Evolutionary conservation across 2,113 vertebrate species (phyloP), one percentile per base, ranked within the genome.

Genomic region (Speoplatyrhinus poulsoni): DNA sequence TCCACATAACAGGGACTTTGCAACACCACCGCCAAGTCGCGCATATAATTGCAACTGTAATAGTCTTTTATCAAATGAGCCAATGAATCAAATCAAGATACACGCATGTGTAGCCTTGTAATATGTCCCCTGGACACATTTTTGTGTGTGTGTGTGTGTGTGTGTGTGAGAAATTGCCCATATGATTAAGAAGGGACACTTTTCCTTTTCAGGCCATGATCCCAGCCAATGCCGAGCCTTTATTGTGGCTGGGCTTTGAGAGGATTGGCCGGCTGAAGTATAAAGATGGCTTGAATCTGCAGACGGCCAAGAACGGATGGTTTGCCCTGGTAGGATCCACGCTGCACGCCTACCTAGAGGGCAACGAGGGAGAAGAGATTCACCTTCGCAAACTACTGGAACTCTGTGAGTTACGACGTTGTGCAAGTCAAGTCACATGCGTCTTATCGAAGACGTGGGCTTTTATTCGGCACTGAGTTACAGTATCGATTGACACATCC

Each of bases 341-440:
- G 0, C 94, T 99, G 53, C 90, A 89, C 0, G 84, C 84, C 48
- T 90, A 92, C 81, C 87, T 93, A 41, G 87, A 93, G 9, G 90
- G 92, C 36, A 82, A 86, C 8, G 76, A 81, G 52, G 84, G 67
- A 0, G 94, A 96, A 65, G 95, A 96, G 75, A 92, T 98, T 72
- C 95, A 96, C 71, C 94, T 98, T 41, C 93, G 93, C 81, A 98
- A 95, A 80, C 92, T 99, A 2, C 95, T 94, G 59, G 97, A 99
- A 74, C 95, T 99, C 71, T 98, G 96, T 99, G 90, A 85, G 96
- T 94, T 52, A 54, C 52, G 12, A 13, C 12, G 13, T 12, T 7
- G 7, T 41, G 6, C 60, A 41, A 2, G 26, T 26, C 60, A 41
- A 2, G 26, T 26, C 2, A 26, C 26, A 26, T 26, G 26, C 26